Base-by-base conservation (phyloP, 2,797 vertebrate genomes). In the Mormyrops attenuatus region DNA sequence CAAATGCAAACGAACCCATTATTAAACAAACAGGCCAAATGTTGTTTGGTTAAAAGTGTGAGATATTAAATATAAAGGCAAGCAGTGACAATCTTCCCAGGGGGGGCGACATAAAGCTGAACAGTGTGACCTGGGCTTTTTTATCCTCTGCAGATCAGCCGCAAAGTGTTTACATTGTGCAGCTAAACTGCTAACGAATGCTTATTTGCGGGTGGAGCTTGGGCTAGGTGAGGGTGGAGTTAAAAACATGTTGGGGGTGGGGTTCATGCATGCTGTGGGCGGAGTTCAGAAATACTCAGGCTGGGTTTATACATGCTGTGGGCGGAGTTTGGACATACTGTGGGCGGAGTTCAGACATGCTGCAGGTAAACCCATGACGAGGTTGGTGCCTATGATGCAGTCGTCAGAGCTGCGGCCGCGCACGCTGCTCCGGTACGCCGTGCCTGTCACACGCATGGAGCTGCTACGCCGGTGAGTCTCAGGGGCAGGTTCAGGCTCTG, bases 391-490 rank as follows among this genome's bases (percentile, higher is more conserved):
- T 89, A 96, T 94, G 89, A 97, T 96, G 91, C 94, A 94, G 88
- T 98, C 95, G 89, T 98, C 97, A 0, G 95, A 94, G 92, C 95
- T 96, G 66, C 96, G 96, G 80, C 96, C 95, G 87, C 96, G 96
- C 60, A 98, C 94, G 91, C 96, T 98, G 91, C 95, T 96, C 90
- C 96, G 95, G 95, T 97, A 96, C 90, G 96, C 96, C 89, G 94
- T 93, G 87, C 97, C 96, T 3, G 97, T 96, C 20, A 96, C 96
- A 90, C 97, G 95, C 92, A 97, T 92, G 69, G 97, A 98, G 94
- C 97, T 98, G 93, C 97, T 98, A 89, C 96, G 96, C 0, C 95
- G 96, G 47, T 97, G 97, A 3, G 96, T 97, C 92, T 98, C 97
- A 0, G 95, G 95, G 90, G 92, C 94, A n/a, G 91, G 95, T 0